phyloP scores from a whole-genome alignment of 1,140 invertebrate species.

The Micrasema minimum region DNA sequence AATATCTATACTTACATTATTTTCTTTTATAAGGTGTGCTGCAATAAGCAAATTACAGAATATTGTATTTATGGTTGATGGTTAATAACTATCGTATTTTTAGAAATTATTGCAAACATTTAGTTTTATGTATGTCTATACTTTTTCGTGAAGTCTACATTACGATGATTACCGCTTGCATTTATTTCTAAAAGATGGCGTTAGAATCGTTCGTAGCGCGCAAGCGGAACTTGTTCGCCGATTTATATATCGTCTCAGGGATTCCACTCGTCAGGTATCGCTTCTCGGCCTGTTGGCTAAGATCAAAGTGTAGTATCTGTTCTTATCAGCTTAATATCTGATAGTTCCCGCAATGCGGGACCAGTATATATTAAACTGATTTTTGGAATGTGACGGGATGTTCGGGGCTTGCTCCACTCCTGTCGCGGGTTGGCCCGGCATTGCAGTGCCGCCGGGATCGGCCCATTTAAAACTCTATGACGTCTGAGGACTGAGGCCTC shows the following conservation, averaged over 20 bases:
- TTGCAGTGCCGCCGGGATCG: conserved; percentile 67
- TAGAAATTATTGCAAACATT: too few species aligned
- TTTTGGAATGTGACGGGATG: conserved; percentile 68
- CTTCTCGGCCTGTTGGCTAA: conserved; percentile 65
- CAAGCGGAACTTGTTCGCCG: neutral
- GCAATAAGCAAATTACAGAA: too few species aligned
- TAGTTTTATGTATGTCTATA: too few species aligned
- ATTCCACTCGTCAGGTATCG: conserved; percentile 55
- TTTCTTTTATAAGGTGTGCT: too few species aligned
- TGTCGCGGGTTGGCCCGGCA: conserved; percentile 69
- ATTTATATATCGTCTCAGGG: neutral
- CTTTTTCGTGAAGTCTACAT: too few species aligned
- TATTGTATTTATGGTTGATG: too few species aligned
- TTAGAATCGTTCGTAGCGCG: neutral
- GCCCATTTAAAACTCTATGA: conserved; percentile 39
- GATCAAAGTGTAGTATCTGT: conserved; percentile 68
- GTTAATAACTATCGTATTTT: too few species aligned
- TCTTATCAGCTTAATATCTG: conserved; percentile 74
- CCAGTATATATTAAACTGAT: conserved; percentile 72
- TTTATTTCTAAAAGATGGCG: neutral
- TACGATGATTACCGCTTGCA: too few species aligned
- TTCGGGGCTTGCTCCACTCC: conserved; percentile 68
- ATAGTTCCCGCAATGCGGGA: conserved; percentile 67
- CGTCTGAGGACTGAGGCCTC: too few species aligned
- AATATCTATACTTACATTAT: too few species aligned